Percentiles rank a stretch among this genome's conserved stretches.
Conservation (phyloP, 2,888 invertebrate genomes). For the Beris morrisii region DNA sequence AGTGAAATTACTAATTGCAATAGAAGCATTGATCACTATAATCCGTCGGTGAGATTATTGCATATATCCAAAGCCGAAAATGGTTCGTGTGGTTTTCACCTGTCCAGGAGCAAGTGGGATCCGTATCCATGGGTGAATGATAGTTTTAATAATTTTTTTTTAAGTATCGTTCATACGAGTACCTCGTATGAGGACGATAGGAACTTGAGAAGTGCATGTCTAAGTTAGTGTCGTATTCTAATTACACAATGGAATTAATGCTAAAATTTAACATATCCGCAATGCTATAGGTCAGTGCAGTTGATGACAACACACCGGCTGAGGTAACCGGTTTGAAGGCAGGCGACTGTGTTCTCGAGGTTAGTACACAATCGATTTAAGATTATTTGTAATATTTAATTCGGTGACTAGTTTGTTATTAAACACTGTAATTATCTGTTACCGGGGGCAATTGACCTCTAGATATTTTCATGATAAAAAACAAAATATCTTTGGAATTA, state of each 20-base stretch:
- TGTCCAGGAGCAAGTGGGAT: constrained; percentile 77
- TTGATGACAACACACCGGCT: constrained; percentile 65
- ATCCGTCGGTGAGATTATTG: constrained; percentile 55
- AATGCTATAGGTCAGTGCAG: constrained; percentile 61
- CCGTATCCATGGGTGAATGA: constrained; percentile 74
- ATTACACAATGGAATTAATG: neutral
- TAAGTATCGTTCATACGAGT: too few species aligned
- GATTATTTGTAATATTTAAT: too few species aligned
- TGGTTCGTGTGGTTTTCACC: constrained; percentile 69
- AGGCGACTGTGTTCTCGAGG: constrained; percentile 73
- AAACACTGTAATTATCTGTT: too few species aligned
- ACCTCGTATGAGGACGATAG: too few species aligned
- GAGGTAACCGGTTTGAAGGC: constrained; percentile 65
- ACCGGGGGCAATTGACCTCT: too few species aligned
- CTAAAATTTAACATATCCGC: neutral
- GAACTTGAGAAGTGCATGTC: constrained; percentile 41
- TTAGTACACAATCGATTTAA: constrained; percentile 53
- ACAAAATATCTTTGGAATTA: too few species aligned
- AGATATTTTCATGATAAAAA: too few species aligned
- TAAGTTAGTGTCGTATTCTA: constrained; percentile 2
- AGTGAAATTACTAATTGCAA: neutral
- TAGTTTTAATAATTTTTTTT: neutral
- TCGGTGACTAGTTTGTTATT: too few species aligned
- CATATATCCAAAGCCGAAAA: constrained; percentile 63
- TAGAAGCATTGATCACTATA: constrained; percentile 44